These are phyloP conservation scores for Dendrocincla tyrannina DNA, from an alignment of 2,797 vertebrate species.

Conservation along the genomic window DNA sequence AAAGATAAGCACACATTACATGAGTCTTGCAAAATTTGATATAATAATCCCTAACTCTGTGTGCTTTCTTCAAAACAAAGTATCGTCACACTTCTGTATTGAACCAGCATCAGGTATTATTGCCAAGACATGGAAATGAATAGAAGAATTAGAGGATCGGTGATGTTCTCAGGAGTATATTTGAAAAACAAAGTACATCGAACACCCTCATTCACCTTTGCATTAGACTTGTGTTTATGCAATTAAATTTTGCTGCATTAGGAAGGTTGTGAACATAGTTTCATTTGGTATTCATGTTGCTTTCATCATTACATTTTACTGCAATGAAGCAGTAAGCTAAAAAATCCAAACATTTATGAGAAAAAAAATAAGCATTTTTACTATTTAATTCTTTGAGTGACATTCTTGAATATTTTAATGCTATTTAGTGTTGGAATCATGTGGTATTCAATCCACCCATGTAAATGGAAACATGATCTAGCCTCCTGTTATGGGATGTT, in stretches of 20 bases:
- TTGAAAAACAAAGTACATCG: neutral
- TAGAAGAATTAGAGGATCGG: neutral
- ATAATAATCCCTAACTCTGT: neutral
- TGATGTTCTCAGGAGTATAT: neutral
- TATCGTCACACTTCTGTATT: neutral
- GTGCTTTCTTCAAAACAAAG: neutral
- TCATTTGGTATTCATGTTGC: conserved; percentile 12
- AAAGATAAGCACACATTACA: conserved; percentile 27
- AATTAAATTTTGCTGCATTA: neutral
- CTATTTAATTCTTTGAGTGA: neutral
- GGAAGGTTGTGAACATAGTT: neutral
- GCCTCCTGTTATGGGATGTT: neutral
- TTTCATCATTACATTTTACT: neutral
- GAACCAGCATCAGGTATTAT: neutral
- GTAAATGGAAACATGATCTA: neutral
- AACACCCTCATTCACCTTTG: neutral
- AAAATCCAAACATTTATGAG: neutral
- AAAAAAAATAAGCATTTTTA: neutral
- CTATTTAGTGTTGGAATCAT: neutral
- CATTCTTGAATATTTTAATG: neutral
- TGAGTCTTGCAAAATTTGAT: conserved; percentile 10
- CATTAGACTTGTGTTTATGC: neutral
- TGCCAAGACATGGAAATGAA: neutral
- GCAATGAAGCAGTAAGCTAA: neutral
- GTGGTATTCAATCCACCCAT: neutral